Evolutionary conservation across 1,140 invertebrate genomes (phyloP).

Genomic region (Panagrolaimus sp.): DNA sequence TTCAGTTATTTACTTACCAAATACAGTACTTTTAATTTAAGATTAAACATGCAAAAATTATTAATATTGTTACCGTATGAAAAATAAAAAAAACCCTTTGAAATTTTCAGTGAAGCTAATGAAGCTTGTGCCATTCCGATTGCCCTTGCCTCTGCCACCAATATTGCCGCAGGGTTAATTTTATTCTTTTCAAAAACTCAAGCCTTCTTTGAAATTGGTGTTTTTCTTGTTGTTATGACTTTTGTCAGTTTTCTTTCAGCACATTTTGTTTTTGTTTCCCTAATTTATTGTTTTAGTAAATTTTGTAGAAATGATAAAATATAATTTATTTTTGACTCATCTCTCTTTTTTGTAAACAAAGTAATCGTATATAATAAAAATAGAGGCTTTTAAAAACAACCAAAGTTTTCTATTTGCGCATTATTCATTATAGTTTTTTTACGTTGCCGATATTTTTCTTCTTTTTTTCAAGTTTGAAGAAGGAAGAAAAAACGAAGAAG

Average conservation of each 20-base stretch:
- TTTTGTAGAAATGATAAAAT: background rate
- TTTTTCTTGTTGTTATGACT: constrained; percentile 83
- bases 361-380: too few species aligned
- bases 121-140: constrained; percentile 66
- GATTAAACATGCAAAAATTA: constrained; percentile 14
- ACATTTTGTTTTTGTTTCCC: constrained; percentile 13
- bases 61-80: background rate
- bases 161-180: constrained; percentile 76
- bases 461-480: too few species aligned
- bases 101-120: constrained; percentile 33
- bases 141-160: constrained; percentile 82
- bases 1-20: too few species aligned
- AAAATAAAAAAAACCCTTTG: constrained; percentile 15
- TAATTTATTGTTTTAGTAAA: constrained; percentile 8
- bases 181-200: constrained; percentile 80
- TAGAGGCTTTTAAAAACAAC: too few species aligned
- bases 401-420: too few species aligned
- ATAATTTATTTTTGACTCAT: background rate
- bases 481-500: too few species aligned
- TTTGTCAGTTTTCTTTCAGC: constrained; percentile 77
- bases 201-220: constrained; percentile 79
- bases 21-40: background rate
- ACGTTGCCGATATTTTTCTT: too few species aligned
- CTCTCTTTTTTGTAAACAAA: too few species aligned
- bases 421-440: too few species aligned